Evolutionary conservation across 2,888 invertebrate species (phyloP).

Genomic region (Macrosoma leucophasiata): DNA sequence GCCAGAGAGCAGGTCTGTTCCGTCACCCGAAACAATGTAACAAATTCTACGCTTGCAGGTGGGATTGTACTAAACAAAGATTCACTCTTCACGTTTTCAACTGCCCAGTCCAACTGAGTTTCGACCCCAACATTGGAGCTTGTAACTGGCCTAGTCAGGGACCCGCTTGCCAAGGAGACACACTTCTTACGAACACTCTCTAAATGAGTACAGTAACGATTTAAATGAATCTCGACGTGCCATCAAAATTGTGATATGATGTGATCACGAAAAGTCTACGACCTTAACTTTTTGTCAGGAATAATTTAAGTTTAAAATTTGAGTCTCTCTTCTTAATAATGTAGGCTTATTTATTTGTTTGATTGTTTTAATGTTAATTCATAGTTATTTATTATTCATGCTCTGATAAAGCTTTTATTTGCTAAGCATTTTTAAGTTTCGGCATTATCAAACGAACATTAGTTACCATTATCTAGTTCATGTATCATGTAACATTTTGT

Average conservation of each 20-base stretch:
- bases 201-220: constrained; percentile 36
- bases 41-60: constrained; percentile 88
- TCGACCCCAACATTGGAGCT: constrained; percentile 83
- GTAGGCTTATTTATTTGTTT: constrained; percentile 64
- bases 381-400: constrained; percentile 68
- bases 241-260: constrained; percentile 65
- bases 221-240: constrained; percentile 53
- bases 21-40: constrained; percentile 86
- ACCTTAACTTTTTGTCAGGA: constrained; percentile 32
- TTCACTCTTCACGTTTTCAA: constrained; percentile 86
- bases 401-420: constrained; percentile 50
- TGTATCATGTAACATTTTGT: constrained; percentile 49
- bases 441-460: constrained; percentile 45
- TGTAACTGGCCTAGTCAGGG: constrained; percentile 90
- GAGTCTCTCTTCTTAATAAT: constrained; percentile 53
- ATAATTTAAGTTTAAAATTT: constrained; percentile 37
- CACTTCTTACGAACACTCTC: constrained; percentile 75
- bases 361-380: constrained; percentile 65
- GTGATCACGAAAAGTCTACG: constrained; percentile 46
- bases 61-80: constrained; percentile 84
- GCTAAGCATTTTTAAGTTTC: constrained; percentile 42
- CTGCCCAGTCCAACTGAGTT: constrained; percentile 86
- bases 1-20: constrained; percentile 77
- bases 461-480: constrained; percentile 67
- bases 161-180: constrained; percentile 84